Percentiles rank a stretch among this genome's conserved stretches.
These are phyloP conservation scores for Grallaria varia DNA, from an alignment of 2,113 vertebrate species.

Conservation along the genomic window DNA sequence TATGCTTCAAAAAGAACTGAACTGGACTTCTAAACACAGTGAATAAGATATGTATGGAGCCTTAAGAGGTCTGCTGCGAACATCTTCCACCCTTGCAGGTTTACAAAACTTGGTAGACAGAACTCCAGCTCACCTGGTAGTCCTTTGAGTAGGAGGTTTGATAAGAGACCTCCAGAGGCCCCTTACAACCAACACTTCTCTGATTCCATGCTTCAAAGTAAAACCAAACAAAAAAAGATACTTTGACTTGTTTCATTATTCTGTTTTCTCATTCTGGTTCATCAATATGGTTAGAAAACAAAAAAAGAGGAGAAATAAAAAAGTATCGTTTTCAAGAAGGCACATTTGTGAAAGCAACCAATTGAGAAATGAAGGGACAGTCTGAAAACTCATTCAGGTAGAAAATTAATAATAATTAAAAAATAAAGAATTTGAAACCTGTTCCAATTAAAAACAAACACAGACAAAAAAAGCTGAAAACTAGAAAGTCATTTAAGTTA, in stretches of 20 bases:
- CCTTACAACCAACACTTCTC: not conserved
- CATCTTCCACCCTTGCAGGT: not conserved
- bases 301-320: not conserved
- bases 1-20: not conserved
- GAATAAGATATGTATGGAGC: not conserved
- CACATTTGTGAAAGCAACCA: not conserved
- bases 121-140: not conserved
- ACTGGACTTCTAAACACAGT: not conserved
- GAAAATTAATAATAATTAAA: not conserved
- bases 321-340: not conserved
- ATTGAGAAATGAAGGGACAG: not conserved
- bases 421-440: not conserved
- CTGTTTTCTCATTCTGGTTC: not conserved
- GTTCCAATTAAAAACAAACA: not conserved
- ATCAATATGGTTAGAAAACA: not conserved
- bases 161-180: not conserved
- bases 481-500: not conserved
- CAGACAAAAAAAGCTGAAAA: not conserved
- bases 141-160: not conserved
- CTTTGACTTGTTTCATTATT: not conserved
- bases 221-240: not conserved
- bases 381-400: not conserved
- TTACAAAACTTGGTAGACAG: not conserved
- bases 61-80: accelerated
- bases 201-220: not conserved